Conservation (phyloP, 2,888 invertebrate species). For the Falcaria lacertinaria region DNA sequence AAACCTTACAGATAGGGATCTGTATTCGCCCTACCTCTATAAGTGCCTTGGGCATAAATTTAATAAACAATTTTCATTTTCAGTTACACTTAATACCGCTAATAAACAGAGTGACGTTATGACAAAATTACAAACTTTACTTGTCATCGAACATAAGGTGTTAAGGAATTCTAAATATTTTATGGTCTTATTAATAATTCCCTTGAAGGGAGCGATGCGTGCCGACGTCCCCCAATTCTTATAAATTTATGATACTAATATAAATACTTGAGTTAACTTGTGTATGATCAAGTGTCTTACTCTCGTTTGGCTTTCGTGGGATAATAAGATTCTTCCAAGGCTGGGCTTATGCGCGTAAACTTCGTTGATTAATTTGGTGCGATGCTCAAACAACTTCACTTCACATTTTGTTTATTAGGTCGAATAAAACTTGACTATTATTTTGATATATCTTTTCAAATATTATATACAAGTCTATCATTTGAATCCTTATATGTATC, state of each 20-base stretch:
- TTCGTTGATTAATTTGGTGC: neutral
- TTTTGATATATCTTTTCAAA: too few relatives aligned
- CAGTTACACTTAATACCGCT: constrained; percentile 5
- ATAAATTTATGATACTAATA: constrained; percentile 70
- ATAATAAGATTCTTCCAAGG: constrained; percentile 8
- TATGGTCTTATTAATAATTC: constrained; percentile 58
- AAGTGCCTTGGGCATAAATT: too few relatives aligned
- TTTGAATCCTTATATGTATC: too few relatives aligned
- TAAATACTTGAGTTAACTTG: constrained; percentile 61
- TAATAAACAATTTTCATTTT: too few relatives aligned
- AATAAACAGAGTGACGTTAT: constrained; percentile 15
- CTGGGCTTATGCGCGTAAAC: neutral
- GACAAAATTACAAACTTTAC: constrained; percentile 30
- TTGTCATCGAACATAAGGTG: constrained; percentile 34
- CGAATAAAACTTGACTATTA: too few relatives aligned
- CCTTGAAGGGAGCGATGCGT: constrained; percentile 42
- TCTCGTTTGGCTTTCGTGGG: constrained; percentile 19
- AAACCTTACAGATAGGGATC: too few relatives aligned
- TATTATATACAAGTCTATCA: too few relatives aligned
- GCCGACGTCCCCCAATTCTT: constrained; percentile 52
- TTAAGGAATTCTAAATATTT: constrained; percentile 54
- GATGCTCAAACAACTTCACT: too few relatives aligned
- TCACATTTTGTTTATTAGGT: too few relatives aligned
- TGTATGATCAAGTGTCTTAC: constrained; percentile 41
- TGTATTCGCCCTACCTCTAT: too few relatives aligned